Evolutionary conservation across 2,113 vertebrate species (phyloP).

Genomic region (Callaeas wilsoni): DNA sequence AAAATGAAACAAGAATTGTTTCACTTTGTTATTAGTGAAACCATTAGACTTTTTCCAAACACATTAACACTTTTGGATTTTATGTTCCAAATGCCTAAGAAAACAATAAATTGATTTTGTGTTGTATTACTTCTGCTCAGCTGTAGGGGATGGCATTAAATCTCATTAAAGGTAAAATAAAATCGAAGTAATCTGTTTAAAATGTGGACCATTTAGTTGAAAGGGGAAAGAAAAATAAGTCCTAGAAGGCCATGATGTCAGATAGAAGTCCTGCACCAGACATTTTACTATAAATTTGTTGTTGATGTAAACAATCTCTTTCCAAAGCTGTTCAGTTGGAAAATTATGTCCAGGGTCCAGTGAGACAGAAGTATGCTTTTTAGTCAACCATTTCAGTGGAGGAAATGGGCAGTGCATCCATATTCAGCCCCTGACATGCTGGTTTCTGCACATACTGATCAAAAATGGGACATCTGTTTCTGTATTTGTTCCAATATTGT

Average conservation of each 20-base stretch:
- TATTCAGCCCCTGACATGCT: background rate
- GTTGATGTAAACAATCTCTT: slow-evolving; percentile 11
- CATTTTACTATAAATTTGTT: slow-evolving; percentile 5
- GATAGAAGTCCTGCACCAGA: background rate
- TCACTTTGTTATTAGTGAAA: background rate
- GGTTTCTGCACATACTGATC: background rate
- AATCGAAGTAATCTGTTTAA: background rate
- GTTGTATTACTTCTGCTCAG: background rate
- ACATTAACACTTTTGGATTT: background rate
- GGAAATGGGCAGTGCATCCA: background rate
- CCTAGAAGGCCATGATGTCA: background rate
- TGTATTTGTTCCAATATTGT: background rate
- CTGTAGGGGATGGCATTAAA: background rate
- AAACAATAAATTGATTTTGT: background rate
- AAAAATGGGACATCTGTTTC: background rate
- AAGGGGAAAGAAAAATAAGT: background rate
- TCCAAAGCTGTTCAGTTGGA: background rate
- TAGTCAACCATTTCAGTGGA: background rate
- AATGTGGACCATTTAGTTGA: background rate
- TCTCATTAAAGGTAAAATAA: background rate
- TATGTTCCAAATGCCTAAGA: background rate
- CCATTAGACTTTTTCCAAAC: background rate
- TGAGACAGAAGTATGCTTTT: background rate
- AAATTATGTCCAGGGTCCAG: background rate
- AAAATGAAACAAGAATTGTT: background rate